phyloP scores from a whole-genome alignment of 1,140 invertebrate genomes.

The Apis mellifera region DNA sequence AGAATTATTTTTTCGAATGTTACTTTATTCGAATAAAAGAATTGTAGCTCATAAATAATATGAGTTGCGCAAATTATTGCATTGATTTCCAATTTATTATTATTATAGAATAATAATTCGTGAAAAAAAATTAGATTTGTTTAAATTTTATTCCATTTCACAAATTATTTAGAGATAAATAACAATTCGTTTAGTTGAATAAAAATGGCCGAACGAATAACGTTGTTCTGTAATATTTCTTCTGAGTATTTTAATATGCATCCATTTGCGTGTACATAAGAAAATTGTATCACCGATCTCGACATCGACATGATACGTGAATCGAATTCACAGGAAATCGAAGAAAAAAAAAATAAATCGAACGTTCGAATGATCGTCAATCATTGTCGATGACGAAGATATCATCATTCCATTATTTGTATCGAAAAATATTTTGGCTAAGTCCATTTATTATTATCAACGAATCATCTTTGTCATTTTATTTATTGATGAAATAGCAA shows the following conservation, averaged over 20 bases:
- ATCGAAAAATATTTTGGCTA: background rate
- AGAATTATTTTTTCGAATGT: too few relatives aligned
- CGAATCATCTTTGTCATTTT: background rate
- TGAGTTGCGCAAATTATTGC: too few relatives aligned
- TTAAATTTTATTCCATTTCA: too few relatives aligned
- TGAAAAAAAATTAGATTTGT: too few relatives aligned
- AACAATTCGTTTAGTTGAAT: background rate
- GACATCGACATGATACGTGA: background rate
- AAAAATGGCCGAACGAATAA: constrained; percentile 22
- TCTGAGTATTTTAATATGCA: constrained; percentile 47
- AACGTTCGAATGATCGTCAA: background rate
- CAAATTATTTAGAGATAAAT: background rate
- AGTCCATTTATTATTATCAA: background rate
- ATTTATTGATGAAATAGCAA: background rate
- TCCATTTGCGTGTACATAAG: constrained; percentile 52
- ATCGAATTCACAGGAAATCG: too few relatives aligned
- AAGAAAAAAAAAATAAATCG: background rate
- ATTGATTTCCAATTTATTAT: too few relatives aligned
- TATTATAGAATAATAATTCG: too few relatives aligned
- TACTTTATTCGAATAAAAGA: too few relatives aligned
- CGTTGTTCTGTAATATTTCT: constrained; percentile 7
- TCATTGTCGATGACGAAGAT: constrained; percentile 17
- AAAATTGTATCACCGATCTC: constrained; percentile 31
- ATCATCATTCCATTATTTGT: background rate
- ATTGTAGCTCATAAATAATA: too few relatives aligned